Conservation (phyloP, 2,113 vertebrate species). For the Vulpes lagopus region DNA sequence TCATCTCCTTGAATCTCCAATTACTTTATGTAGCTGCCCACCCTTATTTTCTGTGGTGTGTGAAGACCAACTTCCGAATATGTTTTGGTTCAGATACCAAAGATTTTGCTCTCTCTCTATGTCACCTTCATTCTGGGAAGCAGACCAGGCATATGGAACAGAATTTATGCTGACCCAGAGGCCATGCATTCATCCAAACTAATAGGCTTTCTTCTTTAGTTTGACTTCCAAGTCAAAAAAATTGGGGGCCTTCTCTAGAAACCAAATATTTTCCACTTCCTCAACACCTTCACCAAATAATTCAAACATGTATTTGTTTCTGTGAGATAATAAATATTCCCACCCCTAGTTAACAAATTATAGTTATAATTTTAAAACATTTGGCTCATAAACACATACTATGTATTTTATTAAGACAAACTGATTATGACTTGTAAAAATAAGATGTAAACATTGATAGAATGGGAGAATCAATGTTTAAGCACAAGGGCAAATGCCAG, state of each 20-base stretch:
- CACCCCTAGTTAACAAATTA: neutral
- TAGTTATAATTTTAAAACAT: slow-evolving; percentile 5
- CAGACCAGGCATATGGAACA: neutral
- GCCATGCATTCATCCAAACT: neutral
- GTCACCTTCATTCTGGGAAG: neutral
- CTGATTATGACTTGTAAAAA: slow-evolving; percentile 63
- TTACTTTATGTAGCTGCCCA: neutral
- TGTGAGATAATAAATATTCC: neutral
- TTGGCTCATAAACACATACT: neutral
- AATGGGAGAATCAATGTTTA: slow-evolving; percentile 35
- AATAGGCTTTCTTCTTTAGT: neutral
- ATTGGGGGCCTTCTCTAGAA: neutral
- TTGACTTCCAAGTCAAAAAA: neutral
- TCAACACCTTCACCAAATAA: neutral
- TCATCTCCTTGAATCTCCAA: neutral
- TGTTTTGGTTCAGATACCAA: neutral
- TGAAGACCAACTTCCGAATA: neutral
- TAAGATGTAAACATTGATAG: slow-evolving; percentile 30
- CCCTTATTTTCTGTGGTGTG: neutral
- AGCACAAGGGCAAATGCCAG: slow-evolving; percentile 66
- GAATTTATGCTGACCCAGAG: neutral
- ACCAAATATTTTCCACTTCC: neutral
- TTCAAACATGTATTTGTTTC: neutral
- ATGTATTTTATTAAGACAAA: slow-evolving; percentile 51
- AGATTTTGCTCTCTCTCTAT: neutral